Evolutionary conservation across 2,888 invertebrate species (phyloP), one percentile per base, ranked within the genome.

Genomic region (Nasonia oneida): DNA sequence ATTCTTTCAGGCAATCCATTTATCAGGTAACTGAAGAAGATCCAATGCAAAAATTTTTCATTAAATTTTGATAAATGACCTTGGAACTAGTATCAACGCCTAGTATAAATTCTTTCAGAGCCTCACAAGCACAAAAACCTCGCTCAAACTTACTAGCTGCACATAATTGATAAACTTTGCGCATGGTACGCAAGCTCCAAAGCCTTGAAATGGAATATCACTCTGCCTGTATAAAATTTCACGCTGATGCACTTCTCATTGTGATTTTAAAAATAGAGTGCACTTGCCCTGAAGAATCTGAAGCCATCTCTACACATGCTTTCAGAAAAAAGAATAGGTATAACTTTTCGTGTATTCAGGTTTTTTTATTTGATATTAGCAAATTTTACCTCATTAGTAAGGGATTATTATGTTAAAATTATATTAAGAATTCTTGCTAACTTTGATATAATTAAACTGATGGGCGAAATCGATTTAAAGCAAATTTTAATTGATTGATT

Each of bases 11-110:
- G 14, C n/a, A 73, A 29, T 78, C 23, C 77, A 83, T 78, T 83
- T 77, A 77, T 82, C 70, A 82, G 15, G n/a, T 2, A 15, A 67
- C 50, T 64, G 75, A 82, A 67, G 50, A 50, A 70, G 71, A 83
- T 77, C 71, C 33, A 29, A 57, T 18, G 6, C 18, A 53, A 57
- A 76, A 70, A 77, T 78, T 71, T 83, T 83, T 78, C 61, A 78
- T 78, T 83, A 61, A 83, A 78, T 61, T 83, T 77, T 78, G 23
- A 71, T 78, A 67, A 82, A 14, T 15, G 15, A 33, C 15, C 6
- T 18, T 4, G 5, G 29, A 29, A 6, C 18, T 14, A 18, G 70
- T 29, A 33, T 15, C 37, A 71, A 42, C 6, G n/a, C 71, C 15
- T 71, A 39, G n/a, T 37, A 37, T 37, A 37, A 37, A 64, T 64